Percentiles rank a stretch among this genome's conserved stretches.
Conservation (phyloP, 2,797 vertebrate species). For the Ptychobarbus kaznakovi region DNA sequence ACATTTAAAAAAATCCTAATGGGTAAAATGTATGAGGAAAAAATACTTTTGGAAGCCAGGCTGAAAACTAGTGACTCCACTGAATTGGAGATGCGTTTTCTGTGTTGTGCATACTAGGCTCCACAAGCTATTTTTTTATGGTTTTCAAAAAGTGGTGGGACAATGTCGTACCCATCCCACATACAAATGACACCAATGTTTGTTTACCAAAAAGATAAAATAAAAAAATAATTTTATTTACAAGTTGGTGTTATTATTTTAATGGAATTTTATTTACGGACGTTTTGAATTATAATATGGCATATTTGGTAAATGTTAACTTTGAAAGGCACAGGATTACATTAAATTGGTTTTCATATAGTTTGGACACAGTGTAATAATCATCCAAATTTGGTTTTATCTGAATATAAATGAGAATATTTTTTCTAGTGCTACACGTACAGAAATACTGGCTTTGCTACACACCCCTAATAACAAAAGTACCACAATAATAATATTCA, state of each 20-base stretch:
- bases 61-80: not conserved
- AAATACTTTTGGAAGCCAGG: not conserved
- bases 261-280: too few relatives aligned
- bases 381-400: not conserved
- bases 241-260: too few relatives aligned
- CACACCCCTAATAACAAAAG: not conserved
- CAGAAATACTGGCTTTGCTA: not conserved
- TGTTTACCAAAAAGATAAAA: not conserved
- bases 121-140: not conserved
- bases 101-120: not conserved
- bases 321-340: not conserved
- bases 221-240: not conserved
- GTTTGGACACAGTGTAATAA: too few relatives aligned
- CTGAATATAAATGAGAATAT: not conserved
- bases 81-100: not conserved
- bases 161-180: not conserved
- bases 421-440: not conserved
- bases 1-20: not conserved
- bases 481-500: not conserved
- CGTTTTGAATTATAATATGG: not conserved
- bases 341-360: not conserved
- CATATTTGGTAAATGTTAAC: too few relatives aligned
- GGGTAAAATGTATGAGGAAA: not conserved
- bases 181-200: not conserved
- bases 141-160: not conserved